Evolutionary conservation across 1,140 invertebrate genomes (phyloP).

Genomic region (Eupristina koningsbergeri): DNA sequence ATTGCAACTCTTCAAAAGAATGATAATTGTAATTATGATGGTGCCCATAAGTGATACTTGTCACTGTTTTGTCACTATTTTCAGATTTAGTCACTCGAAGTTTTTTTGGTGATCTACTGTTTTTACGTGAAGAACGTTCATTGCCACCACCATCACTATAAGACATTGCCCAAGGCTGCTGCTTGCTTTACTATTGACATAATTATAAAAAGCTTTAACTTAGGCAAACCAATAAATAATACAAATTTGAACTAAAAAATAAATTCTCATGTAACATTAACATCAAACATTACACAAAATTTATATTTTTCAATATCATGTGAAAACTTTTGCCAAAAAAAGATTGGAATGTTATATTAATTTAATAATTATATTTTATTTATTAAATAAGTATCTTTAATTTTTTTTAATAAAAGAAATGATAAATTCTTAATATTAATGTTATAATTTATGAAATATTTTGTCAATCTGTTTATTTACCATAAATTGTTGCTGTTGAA

Average conservation of each 20-base stretch:
- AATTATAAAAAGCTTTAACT: background rate
- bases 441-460: background rate
- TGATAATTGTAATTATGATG: conserved; percentile 66
- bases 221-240: background rate
- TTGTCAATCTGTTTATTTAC: background rate
- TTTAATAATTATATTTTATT: too few relatives aligned
- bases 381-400: background rate
- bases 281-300: background rate
- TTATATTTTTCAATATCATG: background rate
- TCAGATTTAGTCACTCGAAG: conserved; percentile 70
- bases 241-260: background rate
- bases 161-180: conserved; percentile 67
- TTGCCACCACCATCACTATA: conserved; percentile 73
- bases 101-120: conserved; percentile 71
- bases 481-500: background rate
- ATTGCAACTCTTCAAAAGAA: conserved; percentile 67
- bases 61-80: conserved; percentile 68
- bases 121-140: conserved; percentile 72
- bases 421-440: background rate
- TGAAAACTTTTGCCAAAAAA: background rate
- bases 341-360: background rate
- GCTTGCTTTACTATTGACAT: background rate
- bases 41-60: conserved; percentile 64
- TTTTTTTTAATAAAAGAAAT: background rate
- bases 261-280: too few relatives aligned